A percentile compares a stretch with the other conserved stretches of the same genome.
Evolutionary conservation across 2,888 invertebrate species (phyloP).

Genomic region (Heliothis peltigera): DNA sequence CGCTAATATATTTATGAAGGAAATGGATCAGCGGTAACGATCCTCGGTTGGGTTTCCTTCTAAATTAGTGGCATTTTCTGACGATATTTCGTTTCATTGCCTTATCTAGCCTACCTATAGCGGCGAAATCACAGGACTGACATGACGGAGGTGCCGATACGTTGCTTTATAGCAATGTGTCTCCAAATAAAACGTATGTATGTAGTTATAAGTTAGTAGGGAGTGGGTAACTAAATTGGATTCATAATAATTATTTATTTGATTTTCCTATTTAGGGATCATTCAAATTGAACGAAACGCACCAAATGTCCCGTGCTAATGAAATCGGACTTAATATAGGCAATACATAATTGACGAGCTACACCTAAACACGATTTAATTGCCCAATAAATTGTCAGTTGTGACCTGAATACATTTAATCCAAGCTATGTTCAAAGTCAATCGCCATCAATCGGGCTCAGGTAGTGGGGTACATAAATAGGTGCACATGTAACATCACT

Average conservation of each 20-base stretch:
- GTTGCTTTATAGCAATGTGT: slow-evolving; percentile 10
- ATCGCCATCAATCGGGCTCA: slow-evolving; percentile 74
- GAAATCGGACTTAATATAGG: slow-evolving; percentile 1
- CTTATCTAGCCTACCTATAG: too few species aligned
- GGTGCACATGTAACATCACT: slow-evolving; percentile 74
- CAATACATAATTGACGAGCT: slow-evolving; percentile 30
- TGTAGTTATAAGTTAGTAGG: too few species aligned
- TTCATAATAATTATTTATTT: too few species aligned
- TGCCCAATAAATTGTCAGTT: slow-evolving; percentile 52
- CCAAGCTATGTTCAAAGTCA: slow-evolving; percentile 62
- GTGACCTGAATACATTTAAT: slow-evolving; percentile 60
- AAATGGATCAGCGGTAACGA: slow-evolving; percentile 27
- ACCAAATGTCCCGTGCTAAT: neutral
- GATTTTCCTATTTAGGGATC: too few species aligned
- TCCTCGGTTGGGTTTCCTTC: slow-evolving; percentile 31
- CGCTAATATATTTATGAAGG: slow-evolving; percentile 35
- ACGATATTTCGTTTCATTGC: neutral
- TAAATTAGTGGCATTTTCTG: slow-evolving; percentile 30
- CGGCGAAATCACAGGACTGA: too few species aligned
- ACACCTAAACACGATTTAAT: slow-evolving; percentile 48
- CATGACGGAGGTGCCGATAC: neutral
- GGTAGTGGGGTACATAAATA: slow-evolving; percentile 73
- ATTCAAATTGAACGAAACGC: too few species aligned
- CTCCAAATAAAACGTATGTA: neutral
- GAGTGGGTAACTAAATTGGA: too few species aligned